Evolutionary conservation across 2,888 invertebrate species (phyloP).

Genomic region (Conomelus anceps): DNA sequence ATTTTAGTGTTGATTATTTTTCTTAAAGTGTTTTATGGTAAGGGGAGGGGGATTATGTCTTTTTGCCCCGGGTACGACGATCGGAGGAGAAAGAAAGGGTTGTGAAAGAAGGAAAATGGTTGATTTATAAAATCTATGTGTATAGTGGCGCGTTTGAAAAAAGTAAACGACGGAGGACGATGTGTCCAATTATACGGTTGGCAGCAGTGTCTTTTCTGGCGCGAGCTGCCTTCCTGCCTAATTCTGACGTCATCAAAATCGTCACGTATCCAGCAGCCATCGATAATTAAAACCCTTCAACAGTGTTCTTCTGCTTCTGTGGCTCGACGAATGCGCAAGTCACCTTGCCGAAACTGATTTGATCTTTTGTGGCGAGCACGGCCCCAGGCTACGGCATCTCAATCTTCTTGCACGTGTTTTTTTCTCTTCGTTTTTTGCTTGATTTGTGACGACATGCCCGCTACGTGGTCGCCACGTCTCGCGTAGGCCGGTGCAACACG

Average conservation of each 20-base stretch:
- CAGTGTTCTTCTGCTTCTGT: neutral
- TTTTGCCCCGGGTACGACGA: neutral
- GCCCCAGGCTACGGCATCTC: neutral
- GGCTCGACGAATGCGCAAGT: neutral
- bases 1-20: conserved; percentile 3
- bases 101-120: neutral
- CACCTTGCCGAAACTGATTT: neutral
- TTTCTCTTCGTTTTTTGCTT: neutral
- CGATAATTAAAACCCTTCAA: neutral
- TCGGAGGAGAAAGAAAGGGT: neutral
- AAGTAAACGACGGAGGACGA: neutral
- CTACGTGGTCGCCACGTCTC: too few species aligned
- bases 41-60: neutral
- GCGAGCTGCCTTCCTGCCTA: neutral
- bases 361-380: neutral
- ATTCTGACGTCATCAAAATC: neutral
- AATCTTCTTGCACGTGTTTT: neutral
- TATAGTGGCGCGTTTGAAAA: neutral
- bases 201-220: neutral
- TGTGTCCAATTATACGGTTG: neutral
- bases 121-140: neutral
- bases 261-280: neutral
- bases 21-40: neutral
- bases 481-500: neutral
- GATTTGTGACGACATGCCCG: neutral